Conservation (phyloP, 2,113 vertebrate genomes). For the Glaucomys volans region DNA sequence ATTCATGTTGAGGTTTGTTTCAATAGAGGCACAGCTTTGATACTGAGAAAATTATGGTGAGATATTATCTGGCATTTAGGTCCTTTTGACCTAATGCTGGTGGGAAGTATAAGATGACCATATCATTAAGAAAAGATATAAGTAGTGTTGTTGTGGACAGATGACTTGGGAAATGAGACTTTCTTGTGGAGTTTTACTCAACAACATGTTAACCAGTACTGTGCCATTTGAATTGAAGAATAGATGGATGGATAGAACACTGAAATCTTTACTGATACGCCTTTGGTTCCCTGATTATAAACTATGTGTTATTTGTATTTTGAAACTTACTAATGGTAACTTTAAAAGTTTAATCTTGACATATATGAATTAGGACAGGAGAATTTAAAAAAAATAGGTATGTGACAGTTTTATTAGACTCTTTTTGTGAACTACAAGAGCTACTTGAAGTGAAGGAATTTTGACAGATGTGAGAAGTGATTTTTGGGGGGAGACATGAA, state of each 20-base stretch:
- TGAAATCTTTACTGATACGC: not conserved
- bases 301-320: not conserved
- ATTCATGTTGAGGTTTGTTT: not conserved
- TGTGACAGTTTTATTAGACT: not conserved
- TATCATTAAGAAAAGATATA: not conserved
- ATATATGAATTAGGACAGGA: not conserved
- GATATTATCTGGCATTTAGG: not conserved
- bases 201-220: not conserved
- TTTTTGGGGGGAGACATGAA: not conserved
- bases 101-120: not conserved
- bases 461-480: not conserved
- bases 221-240: not conserved
- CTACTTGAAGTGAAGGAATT: not conserved
- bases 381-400: not conserved
- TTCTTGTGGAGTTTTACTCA: not conserved
- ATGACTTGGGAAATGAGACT: conserved; percentile 5
- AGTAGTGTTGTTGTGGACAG: not conserved
- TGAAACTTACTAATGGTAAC: not conserved
- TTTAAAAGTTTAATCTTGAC: not conserved
- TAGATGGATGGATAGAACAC: not conserved
- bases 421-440: not conserved
- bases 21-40: not conserved
- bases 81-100: not conserved
- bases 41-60: not conserved
- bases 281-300: not conserved